Conservation (phyloP, 2,797 vertebrate genomes). For the Cynopterus sphinx region DNA sequence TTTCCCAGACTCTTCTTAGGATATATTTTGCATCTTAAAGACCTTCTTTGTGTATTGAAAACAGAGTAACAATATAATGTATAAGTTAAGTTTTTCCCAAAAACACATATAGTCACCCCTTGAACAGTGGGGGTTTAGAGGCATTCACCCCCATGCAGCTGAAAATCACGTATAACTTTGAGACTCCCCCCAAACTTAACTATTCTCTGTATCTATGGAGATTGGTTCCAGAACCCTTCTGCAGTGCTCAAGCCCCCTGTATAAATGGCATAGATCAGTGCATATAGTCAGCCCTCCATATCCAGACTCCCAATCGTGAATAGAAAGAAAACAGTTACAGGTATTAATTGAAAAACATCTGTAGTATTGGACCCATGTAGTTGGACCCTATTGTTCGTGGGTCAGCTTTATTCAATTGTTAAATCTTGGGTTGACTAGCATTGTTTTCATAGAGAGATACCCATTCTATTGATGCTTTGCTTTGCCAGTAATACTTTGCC, state of each 20-base stretch:
- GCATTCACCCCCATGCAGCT: background rate
- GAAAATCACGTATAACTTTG: background rate
- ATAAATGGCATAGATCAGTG: background rate
- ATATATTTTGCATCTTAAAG: constrained; percentile 8
- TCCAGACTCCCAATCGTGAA: background rate
- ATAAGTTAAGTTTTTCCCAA: background rate
- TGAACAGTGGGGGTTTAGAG: background rate
- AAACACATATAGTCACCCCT: background rate
- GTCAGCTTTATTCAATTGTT: background rate
- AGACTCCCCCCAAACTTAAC: background rate
- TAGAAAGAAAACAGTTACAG: background rate
- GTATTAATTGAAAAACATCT: background rate
- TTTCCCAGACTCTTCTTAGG: background rate
- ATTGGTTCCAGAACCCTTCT: background rate
- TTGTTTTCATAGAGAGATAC: constrained; percentile 7
- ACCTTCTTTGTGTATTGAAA: constrained; percentile 40
- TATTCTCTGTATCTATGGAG: background rate
- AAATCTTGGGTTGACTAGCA: background rate
- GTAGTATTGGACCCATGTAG: background rate
- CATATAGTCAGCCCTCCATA: background rate
- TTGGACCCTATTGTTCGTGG: background rate
- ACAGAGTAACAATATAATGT: background rate
- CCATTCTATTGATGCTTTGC: background rate
- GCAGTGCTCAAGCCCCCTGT: background rate
- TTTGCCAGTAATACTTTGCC: background rate